Evolutionary conservation across 1,140 invertebrate genomes (phyloP), one percentile per base, ranked within the genome.

Genomic region (Zaprionus kolodkinae): DNA sequence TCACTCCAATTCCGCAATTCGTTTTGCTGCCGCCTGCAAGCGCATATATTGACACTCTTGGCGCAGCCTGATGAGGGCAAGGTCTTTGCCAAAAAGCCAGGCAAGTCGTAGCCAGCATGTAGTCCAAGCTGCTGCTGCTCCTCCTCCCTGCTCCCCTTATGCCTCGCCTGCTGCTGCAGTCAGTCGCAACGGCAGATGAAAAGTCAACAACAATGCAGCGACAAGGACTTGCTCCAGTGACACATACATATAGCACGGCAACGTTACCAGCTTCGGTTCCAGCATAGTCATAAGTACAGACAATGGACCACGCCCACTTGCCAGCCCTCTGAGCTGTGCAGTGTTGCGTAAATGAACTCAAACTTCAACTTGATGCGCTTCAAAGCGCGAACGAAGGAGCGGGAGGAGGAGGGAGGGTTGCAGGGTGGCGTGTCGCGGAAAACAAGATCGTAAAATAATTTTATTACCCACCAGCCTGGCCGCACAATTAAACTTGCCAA

Each of bases 381-480:
- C 65, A 52, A 55, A 76, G 72, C 62, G 36, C 25, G 11, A 15
- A 27, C 30, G 36, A 30, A 6, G 38, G 50, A 25, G 27, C 15
- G 11, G 21, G 3, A 27, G 25, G 4, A 45, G 6, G 21, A 15
- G 12, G 3, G 30, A 48, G 55, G 40, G 63, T 25, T 0, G 4
- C 1, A 21, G 25, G 71, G 21, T n/a, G 43, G 70, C 61, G 65
- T 45, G n/a, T 17, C 40, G 40, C 15, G 73, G 73, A 76, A 76
- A 87, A 87, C 71, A 70, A 76, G 81, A 88, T 87, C 84, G 85
- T 88, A 81, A 87, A 87, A 88, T 87, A 68, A 87, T 87, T 87
- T 87, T 84, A 87, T 88, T 83, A 79, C 85, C 78, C 68, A 65
- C 52, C 84, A 87, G 80, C 72, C 84, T 88, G 84, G 84, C 85